phyloP scores from a whole-genome alignment of 2,888 invertebrate genomes.

The Drosophila macrothrix region DNA sequence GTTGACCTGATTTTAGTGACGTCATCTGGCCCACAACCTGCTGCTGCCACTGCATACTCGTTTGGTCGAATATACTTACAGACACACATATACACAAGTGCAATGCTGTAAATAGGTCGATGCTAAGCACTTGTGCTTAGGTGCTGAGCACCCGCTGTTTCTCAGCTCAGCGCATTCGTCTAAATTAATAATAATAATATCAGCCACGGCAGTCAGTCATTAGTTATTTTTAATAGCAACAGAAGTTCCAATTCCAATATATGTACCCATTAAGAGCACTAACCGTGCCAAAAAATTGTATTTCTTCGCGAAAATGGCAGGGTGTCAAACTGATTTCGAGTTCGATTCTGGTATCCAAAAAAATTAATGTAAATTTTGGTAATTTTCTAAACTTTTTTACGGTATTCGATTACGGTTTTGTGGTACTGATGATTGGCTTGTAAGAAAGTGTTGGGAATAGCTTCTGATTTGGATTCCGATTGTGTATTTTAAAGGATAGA shows the following conservation, averaged over 20 bases:
- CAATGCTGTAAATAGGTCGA: conserved; percentile 55
- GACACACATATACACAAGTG: conserved; percentile 20
- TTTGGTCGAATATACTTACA: background rate
- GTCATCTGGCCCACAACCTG: conserved; percentile 67
- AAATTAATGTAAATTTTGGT: fast-evolving
- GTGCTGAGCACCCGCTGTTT: conserved; percentile 7
- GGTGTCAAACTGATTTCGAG: background rate
- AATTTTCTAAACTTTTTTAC: too few relatives aligned
- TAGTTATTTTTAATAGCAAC: background rate
- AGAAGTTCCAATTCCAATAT: background rate
- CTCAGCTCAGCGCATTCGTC: conserved; percentile 11
- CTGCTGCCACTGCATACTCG: conserved; percentile 22
- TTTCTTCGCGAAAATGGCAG: background rate
- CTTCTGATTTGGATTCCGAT: background rate
- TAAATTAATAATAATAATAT: background rate
- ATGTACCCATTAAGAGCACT: background rate
- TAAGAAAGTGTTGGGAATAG: background rate
- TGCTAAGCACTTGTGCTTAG: conserved; percentile 31
- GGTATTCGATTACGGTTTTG: background rate
- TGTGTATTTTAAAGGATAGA: background rate
- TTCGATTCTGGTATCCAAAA: background rate
- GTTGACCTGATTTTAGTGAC: conserved; percentile 81
- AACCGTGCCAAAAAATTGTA: background rate
- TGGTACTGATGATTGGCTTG: fast-evolving
- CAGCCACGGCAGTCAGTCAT: background rate